A percentile compares a stretch with the other conserved stretches of the same genome.
These are phyloP conservation scores for Mnemiopsis leidyi DNA, from an alignment of 37 sponge, comb jelly and placozoan genomes.

Conservation along the genomic window DNA sequence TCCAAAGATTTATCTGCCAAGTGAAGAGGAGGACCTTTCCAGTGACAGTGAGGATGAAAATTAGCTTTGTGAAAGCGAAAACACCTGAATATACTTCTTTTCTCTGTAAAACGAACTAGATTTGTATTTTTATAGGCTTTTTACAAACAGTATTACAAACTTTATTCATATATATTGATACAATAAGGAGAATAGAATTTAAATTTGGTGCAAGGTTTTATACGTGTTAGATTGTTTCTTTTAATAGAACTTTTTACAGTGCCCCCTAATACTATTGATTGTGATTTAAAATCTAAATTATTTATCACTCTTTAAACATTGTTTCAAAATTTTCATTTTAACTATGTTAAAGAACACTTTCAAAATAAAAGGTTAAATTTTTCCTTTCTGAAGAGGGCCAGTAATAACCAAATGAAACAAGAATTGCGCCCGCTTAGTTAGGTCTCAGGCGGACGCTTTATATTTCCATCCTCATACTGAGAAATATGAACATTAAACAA, in stretches of 20 bases:
- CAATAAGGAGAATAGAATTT: slow-evolving; percentile 15
- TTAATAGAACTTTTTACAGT: slow-evolving; percentile 63
- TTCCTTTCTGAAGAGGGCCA: no score
- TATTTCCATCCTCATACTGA: no score
- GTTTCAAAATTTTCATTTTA: slow-evolving; percentile 51
- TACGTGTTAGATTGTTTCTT: slow-evolving; percentile 54
- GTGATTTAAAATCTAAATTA: slow-evolving; percentile 65
- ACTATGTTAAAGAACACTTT: slow-evolving; percentile 29
- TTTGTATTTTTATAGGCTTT: slow-evolving; percentile 67
- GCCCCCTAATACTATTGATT: slow-evolving; percentile 47
- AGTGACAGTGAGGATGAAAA: slow-evolving; percentile 58
- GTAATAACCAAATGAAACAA: no score
- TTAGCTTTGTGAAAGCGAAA: background rate
- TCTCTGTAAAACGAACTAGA: background rate
- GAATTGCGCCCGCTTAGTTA: no score
- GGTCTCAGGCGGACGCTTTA: no score
- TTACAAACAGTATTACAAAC: slow-evolving; percentile 48
- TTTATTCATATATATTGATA: slow-evolving; percentile 44
- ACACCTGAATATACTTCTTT: background rate
- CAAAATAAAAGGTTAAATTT: background rate
- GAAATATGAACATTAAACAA: no score
- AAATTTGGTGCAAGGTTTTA: slow-evolving; percentile 61
- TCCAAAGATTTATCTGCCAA: slow-evolving; percentile 58
- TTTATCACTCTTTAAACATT: slow-evolving; percentile 59
- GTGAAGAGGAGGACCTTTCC: background rate